Evolutionary conservation across 2,888 invertebrate genomes (phyloP).

Genomic region (Acheta domesticus): DNA sequence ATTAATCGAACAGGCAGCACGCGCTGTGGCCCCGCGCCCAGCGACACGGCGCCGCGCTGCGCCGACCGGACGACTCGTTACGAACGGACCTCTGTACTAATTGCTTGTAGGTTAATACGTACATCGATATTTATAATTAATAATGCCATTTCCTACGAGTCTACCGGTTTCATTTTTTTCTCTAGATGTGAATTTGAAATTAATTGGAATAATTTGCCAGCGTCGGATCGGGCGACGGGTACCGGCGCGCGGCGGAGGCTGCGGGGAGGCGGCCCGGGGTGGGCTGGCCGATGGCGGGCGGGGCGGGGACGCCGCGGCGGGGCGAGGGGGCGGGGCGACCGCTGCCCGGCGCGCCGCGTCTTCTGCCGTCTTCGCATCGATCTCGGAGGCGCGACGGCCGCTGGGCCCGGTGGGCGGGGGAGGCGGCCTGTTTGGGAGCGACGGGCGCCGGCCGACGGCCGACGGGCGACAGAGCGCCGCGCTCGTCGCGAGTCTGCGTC

Average conservation of each 20-base stretch:
- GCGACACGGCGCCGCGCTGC: neutral
- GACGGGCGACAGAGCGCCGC: neutral
- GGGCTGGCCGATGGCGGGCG: neutral
- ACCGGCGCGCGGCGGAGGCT: neutral
- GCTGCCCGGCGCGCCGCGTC: neutral
- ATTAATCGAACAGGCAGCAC: neutral
- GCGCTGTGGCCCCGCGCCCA: neutral
- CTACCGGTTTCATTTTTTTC: neutral
- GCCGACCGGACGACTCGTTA: neutral
- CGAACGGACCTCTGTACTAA: neutral
- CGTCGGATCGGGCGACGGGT: neutral
- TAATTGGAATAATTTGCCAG: slow-evolving; percentile 10
- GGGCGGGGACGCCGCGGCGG: neutral
- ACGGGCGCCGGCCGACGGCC: neutral
- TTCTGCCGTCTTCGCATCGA: too few relatives aligned
- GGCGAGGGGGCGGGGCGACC: neutral
- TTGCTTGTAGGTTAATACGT: slow-evolving; percentile 18
- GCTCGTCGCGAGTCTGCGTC: neutral
- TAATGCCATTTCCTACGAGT: slow-evolving; percentile 7
- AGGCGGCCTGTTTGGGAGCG: neutral
- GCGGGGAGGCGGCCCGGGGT: too few relatives aligned
- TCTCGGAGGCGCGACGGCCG: neutral
- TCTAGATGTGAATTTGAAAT: neutral
- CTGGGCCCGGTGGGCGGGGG: neutral
- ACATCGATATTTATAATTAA: slow-evolving; percentile 18